Percentiles rank a stretch among this genome's conserved stretches.
Evolutionary conservation across 2,888 invertebrate genomes (phyloP).

Genomic region (Eupithecia exiguata): DNA sequence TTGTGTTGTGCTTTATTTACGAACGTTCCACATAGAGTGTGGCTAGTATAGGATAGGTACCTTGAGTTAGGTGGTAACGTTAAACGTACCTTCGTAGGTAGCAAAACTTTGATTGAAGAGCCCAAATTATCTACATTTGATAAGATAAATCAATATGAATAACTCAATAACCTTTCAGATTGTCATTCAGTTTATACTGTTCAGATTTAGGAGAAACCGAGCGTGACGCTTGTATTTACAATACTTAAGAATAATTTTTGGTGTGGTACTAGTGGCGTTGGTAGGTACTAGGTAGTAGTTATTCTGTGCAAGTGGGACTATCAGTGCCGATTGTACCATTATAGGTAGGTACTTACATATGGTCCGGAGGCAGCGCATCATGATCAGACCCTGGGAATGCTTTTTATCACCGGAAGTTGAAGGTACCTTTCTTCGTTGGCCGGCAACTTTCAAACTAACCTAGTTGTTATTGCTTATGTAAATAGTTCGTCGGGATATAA

Average conservation of each 20-base stretch:
- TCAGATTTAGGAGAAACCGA: neutral
- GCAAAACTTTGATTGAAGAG: constrained; percentile 7
- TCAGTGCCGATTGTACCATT: neutral
- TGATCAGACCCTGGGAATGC: neutral
- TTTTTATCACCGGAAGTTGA: neutral
- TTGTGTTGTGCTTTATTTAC: too few relatives aligned
- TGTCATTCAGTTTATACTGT: constrained; percentile 1
- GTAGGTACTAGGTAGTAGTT: too few relatives aligned
- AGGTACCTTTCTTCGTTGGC: neutral
- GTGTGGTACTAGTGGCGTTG: neutral
- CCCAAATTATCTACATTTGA: constrained; percentile 16
- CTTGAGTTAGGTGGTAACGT: too few relatives aligned
- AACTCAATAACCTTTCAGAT: neutral
- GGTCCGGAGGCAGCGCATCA: neutral
- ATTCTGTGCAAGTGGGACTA: neutral
- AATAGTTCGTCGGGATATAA: too few relatives aligned
- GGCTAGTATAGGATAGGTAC: too few relatives aligned
- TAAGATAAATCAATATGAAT: constrained; percentile 30
- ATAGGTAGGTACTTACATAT: neutral
- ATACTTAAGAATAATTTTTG: neutral
- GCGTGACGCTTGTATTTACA: neutral
- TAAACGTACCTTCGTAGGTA: neutral
- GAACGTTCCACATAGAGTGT: too few relatives aligned
- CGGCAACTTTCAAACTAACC: neutral
- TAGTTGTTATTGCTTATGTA: too few relatives aligned